Evolutionary conservation across 2,888 invertebrate genomes (phyloP), one percentile per base, ranked within the genome.

Genomic region (Drosophila stalkeri): DNA sequence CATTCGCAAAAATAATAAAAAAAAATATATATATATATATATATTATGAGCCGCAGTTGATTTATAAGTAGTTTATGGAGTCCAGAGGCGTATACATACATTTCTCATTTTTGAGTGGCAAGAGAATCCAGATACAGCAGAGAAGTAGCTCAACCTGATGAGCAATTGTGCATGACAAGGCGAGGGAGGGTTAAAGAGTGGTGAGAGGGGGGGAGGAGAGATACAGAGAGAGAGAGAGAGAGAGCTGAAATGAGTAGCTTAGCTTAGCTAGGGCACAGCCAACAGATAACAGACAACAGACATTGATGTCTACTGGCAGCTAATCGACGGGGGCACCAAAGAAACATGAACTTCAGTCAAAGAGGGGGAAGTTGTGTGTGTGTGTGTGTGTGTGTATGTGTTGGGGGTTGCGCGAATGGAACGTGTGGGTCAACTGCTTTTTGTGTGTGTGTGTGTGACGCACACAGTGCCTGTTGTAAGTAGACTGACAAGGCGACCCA

Each of bases 401-500:
- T 23, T 23, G 46, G n/a, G 35, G 33, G 18, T 12, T 39, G 33
- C 23, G 59, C 59, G 51, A 9, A 23, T 14, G 52, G 39, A 41
- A 39, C 23, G 66, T 61, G 64, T 63, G 69, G 67, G 61, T 64
- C 61, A 60, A 55, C 46, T 68, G 35, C 12, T 55, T 66, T 49
- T 61, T 71, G 60, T 71, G 65, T 37, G 72, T 44, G 46, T 14
- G 41, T 8, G 72, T 44, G 46, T 14, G 41, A 7, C 44, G 62
- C 64, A 44, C 49, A 75, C 62, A 65, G 72, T 72, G 75, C 44
- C 66, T 61, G 61, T 61, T 64, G 63, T 46, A 77, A 77, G 75
- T 66, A 63, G 68, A 69, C 78, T 74, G 83, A 82, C 86, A 86
- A 80, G 86, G 82, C 86, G 86, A 82, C 88, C 86, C 84, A 86